A percentile compares a stretch with the other conserved stretches of the same genome.
Evolutionary conservation across 2,888 invertebrate genomes (phyloP).

Genomic region (Cynaeus angustus): DNA sequence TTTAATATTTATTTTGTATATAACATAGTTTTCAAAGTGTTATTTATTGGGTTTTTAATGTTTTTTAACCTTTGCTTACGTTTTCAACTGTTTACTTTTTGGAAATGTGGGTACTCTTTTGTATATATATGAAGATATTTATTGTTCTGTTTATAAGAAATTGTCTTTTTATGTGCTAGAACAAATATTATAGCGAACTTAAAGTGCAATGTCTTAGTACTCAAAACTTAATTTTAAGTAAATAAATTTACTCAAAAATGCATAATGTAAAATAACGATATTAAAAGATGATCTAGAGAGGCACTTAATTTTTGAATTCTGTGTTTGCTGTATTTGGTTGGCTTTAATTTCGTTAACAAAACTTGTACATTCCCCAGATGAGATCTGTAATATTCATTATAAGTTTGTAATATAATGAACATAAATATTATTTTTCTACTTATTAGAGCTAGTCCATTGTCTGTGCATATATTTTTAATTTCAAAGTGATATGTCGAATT

Average conservation of each 20-base stretch:
- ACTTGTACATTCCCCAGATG: slow-evolving; percentile 59
- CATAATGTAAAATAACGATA: slow-evolving; percentile 15
- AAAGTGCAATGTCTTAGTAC: slow-evolving; percentile 52
- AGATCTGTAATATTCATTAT: slow-evolving; percentile 55
- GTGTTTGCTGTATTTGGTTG: slow-evolving; percentile 17
- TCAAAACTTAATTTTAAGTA: slow-evolving; percentile 40
- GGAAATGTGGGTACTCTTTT: slow-evolving; percentile 22
- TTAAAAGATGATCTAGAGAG: slow-evolving; percentile 11
- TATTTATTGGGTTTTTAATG: slow-evolving; percentile 28
- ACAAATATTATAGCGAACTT: slow-evolving; percentile 16
- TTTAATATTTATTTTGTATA: slow-evolving; percentile 42
- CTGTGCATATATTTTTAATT: slow-evolving; percentile 52
- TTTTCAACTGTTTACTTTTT: slow-evolving; percentile 16
- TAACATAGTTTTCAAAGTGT: slow-evolving; percentile 26
- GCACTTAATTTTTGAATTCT: background rate
- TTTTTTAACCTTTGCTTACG: slow-evolving; percentile 3
- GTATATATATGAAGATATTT: slow-evolving; percentile 23
- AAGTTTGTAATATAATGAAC: slow-evolving; percentile 55
- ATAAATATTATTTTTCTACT: slow-evolving; percentile 61
- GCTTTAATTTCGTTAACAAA: slow-evolving; percentile 47
- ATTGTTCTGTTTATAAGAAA: slow-evolving; percentile 24
- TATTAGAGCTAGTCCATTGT: slow-evolving; percentile 57
- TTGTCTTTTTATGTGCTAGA: slow-evolving; percentile 9
- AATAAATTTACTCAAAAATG: slow-evolving; percentile 29
- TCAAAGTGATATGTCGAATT: slow-evolving; percentile 45